Percentiles rank a stretch among this genome's conserved stretches.
Conservation (phyloP, 2,113 vertebrate genomes). For the Pomatostomus ruficeps region DNA sequence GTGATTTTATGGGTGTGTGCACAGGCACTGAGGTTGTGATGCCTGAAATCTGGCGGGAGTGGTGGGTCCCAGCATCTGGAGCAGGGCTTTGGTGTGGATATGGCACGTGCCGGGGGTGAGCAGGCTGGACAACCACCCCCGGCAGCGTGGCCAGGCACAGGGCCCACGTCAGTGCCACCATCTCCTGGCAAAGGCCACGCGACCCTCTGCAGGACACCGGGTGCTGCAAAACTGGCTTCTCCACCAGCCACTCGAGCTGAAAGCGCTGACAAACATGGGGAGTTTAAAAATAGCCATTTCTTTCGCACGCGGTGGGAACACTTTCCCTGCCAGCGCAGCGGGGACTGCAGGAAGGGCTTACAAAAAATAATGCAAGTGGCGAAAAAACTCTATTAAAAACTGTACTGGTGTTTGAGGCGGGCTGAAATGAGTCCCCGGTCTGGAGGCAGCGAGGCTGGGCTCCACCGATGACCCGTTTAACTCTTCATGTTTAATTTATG, state of each 20-base stretch:
- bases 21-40: background rate
- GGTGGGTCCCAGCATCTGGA: accelerated
- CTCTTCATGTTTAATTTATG: background rate
- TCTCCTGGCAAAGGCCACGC: background rate
- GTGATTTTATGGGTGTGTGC: background rate
- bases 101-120: accelerated
- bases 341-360: background rate
- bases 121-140: accelerated
- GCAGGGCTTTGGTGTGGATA: background rate
- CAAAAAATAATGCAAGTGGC: background rate
- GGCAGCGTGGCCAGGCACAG: accelerated
- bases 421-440: background rate
- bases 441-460: background rate
- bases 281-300: conserved; percentile 41
- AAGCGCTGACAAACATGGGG: background rate
- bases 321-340: background rate
- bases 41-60: background rate
- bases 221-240: background rate
- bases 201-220: background rate
- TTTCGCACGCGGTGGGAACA: background rate
- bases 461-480: background rate
- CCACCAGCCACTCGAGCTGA: background rate
- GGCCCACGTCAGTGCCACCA: background rate
- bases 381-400: background rate
- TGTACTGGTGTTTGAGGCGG: background rate